Evolutionary conservation across 2,113 vertebrate genomes (phyloP).

Genomic region (Cynoglossus semilaevis): DNA sequence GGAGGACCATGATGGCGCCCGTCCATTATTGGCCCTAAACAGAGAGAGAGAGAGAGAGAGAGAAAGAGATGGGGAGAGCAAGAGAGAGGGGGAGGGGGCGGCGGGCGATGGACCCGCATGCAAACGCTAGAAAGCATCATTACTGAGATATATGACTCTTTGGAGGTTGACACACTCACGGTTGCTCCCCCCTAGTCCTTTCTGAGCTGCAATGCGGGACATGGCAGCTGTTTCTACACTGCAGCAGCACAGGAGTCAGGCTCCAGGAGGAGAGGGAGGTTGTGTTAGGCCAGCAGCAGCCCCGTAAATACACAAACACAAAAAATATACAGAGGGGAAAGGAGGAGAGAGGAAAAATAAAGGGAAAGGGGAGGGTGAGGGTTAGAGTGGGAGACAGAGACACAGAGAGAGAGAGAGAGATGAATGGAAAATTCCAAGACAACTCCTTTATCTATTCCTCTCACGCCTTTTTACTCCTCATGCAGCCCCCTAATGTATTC

Average conservation of each 20-base stretch:
- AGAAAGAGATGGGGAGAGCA: background rate
- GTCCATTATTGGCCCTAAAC: background rate
- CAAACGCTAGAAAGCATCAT: conserved; percentile 14
- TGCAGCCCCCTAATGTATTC: conserved; percentile 57
- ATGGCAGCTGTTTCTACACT: conserved; percentile 55
- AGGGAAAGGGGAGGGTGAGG: conserved; percentile 10
- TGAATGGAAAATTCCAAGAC: conserved; percentile 65
- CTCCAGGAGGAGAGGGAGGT: conserved; percentile 20
- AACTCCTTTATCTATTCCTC: conserved; percentile 62
- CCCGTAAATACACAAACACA: conserved; percentile 1
- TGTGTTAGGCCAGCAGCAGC: conserved; percentile 12
- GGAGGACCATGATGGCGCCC: conserved; percentile 47
- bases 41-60: background rate
- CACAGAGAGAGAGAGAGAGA: background rate
- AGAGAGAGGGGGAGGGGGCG: no score
- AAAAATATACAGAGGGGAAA: conserved; percentile 1
- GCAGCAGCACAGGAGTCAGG: conserved; percentile 49
- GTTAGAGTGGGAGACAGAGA: background rate
- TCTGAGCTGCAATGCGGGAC: conserved; percentile 78
- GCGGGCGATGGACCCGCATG: no score
- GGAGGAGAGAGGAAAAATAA: background rate
- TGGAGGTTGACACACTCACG: conserved; percentile 44
- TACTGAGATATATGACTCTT: conserved; percentile 52
- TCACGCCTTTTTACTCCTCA: conserved; percentile 61
- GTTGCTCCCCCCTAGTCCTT: conserved; percentile 54